A percentile compares a stretch with the other conserved stretches of the same genome.
phyloP scores from a whole-genome alignment of 1,140 invertebrate species.

The Alviniconcha marisindica region DNA sequence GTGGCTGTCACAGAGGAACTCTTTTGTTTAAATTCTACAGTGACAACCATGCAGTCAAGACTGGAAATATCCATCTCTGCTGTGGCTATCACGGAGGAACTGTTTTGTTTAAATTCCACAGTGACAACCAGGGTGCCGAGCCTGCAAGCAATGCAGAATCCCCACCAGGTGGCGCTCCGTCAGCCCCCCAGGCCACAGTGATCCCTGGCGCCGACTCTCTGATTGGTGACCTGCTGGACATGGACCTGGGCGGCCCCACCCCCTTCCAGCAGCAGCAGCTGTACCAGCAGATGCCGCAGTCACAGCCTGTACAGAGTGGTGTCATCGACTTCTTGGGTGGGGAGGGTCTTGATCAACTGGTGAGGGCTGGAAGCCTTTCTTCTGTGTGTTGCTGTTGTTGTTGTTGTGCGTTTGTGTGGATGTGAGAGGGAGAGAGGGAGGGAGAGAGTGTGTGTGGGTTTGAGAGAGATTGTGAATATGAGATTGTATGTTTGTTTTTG shows the following conservation, averaged over 20 bases:
- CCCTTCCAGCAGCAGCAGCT: conserved; percentile 66
- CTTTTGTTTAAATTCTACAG: no score
- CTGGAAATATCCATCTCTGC: no score
- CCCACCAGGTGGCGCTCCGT: conserved; percentile 43
- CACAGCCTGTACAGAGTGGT: conserved; percentile 59
- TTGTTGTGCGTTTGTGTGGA: background rate
- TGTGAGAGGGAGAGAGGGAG: background rate
- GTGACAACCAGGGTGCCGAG: conserved; percentile 44
- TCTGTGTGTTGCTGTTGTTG: background rate
- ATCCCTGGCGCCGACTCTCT: conserved; percentile 94
- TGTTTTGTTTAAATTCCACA: background rate
- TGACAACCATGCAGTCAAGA: no score
- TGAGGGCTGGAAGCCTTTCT: conserved; percentile 74
- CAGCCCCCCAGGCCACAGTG: conserved; percentile 81
- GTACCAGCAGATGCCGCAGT: conserved; percentile 69
- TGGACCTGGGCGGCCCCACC: conserved; percentile 87
- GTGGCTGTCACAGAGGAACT: no score
- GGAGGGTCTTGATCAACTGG: conserved; percentile 88
- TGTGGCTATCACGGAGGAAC: no score
- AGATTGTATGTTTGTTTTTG: background rate
- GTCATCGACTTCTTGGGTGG: conserved; percentile 84
- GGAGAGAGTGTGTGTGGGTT: background rate
- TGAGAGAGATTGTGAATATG: background rate
- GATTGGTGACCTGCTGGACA: conserved; percentile 96
- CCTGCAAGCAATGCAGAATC: conserved; percentile 34